Evolutionary conservation across 2,888 invertebrate genomes (phyloP), one percentile per base, ranked within the genome.

Genomic region (Aleiodes alternator): DNA sequence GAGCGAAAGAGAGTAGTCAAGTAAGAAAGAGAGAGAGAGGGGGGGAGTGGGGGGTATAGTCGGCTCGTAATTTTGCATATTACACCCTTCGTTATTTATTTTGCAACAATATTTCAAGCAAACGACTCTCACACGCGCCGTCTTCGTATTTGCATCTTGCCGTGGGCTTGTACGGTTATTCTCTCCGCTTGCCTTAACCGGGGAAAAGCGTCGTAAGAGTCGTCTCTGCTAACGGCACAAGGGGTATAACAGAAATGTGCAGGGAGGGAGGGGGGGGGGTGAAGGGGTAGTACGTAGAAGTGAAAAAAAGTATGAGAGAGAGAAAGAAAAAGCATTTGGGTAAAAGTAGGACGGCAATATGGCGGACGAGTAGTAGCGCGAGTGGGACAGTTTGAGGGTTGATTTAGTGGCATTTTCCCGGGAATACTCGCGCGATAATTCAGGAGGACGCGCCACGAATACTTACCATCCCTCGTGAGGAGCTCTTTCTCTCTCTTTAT

Each of bases 21-120:
- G 38, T 8, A 38, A 38, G 76, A 73, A 72, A 69, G 69, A 66
- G 73, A 74, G 73, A 79, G 76, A 72, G 79, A 77, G 82, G 77
- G 64, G 72, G 69, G 59, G 59, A 72, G 69, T 71, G 56, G 59
- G 64, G n/a, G 75, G 16, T 78, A 77, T 72, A 78, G 74, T 53
- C 57, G 57, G 75, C 78, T 83, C 83, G 83, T 84, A 84, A 85
- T 86, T 86, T 84, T 82, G 82, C 84, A 84, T 85, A 86, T 86
- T 86, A 86, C 85, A 85, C 83, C 82, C 82, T 84, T 86, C 82
- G 84, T 85, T 85, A 85, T 85, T 86, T 85, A 86, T 86, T 85
- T 85, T 84, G 83, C 82, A 84, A 84, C 84, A 83, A 84, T 85
- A 86, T 85, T 84, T 84, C 83, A 84, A 80, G 81, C 78, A 81